A percentile compares a stretch with the other conserved stretches of the same genome.
phyloP scores from a whole-genome alignment of 1,140 invertebrate genomes.

The Polypedilum vanderplanki region DNA sequence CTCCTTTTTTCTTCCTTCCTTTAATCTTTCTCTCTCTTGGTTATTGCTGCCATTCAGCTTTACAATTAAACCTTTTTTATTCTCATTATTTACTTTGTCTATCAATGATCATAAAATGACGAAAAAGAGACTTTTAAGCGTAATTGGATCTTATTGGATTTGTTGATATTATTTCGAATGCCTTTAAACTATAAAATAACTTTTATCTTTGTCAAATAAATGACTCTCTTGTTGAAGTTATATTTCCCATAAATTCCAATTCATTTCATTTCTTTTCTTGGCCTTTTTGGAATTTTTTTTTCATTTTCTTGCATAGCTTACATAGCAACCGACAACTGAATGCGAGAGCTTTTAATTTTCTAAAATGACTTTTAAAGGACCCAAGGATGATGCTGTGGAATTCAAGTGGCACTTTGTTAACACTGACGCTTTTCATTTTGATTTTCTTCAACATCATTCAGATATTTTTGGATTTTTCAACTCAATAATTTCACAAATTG shows the following conservation, averaged over 20 bases:
- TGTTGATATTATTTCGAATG: too few relatives aligned
- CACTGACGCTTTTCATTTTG: background rate
- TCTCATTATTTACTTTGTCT: too few relatives aligned
- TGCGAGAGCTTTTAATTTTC: background rate
- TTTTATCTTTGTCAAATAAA: too few relatives aligned
- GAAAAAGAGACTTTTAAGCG: too few relatives aligned
- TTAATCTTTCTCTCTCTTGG: too few relatives aligned
- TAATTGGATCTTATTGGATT: too few relatives aligned
- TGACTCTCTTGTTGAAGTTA: background rate
- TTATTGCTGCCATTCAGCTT: too few relatives aligned
- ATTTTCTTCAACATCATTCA: background rate
- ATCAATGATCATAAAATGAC: too few relatives aligned
- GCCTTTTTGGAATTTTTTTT: background rate
- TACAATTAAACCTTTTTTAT: too few relatives aligned
- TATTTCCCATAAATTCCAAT: background rate
- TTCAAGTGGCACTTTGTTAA: background rate
- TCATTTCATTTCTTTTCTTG: background rate
- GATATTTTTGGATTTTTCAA: background rate
- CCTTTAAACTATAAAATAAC: too few relatives aligned
- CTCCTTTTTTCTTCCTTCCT: too few relatives aligned
- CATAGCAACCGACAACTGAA: background rate
- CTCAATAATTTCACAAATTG: background rate
- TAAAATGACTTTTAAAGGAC: slow-evolving; percentile 9
- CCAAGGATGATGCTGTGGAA: slow-evolving; percentile 11
- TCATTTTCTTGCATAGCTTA: background rate